Evolutionary conservation across 2,888 invertebrate species (phyloP).

Genomic region (Melanophora roralis): DNA sequence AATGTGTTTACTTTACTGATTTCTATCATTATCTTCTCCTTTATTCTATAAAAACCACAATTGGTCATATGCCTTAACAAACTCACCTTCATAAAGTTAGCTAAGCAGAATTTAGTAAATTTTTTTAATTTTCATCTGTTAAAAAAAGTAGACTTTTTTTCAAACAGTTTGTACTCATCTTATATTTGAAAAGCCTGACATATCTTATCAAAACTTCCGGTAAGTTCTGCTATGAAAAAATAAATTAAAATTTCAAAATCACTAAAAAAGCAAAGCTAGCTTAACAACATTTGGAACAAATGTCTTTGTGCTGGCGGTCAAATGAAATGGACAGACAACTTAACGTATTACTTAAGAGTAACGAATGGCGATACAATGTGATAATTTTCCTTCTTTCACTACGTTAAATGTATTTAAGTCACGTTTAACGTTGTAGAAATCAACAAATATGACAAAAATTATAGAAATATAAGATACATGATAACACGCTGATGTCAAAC

Average conservation of each 20-base stretch:
- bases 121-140: too few relatives aligned
- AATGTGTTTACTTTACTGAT: too few relatives aligned
- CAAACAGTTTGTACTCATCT: background rate
- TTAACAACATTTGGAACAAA: background rate
- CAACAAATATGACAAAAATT: slow-evolving; percentile 45
- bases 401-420: slow-evolving; percentile 44
- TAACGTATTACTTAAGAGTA: background rate
- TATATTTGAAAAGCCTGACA: slow-evolving; percentile 12
- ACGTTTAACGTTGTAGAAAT: slow-evolving; percentile 40
- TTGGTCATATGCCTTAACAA: too few relatives aligned
- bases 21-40: too few relatives aligned
- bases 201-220: slow-evolving; percentile 42
- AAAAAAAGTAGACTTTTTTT: background rate
- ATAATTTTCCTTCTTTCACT: background rate
- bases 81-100: too few relatives aligned
- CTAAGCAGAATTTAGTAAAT: too few relatives aligned
- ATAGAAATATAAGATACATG: slow-evolving; percentile 4
- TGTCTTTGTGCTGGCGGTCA: background rate
- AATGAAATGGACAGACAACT: slow-evolving; percentile 7
- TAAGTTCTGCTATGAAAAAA: slow-evolving; percentile 42
- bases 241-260: slow-evolving; percentile 54
- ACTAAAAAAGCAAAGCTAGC: background rate
- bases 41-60: too few relatives aligned
- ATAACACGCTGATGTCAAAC: slow-evolving; percentile 46
- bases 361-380: background rate